Base-by-base conservation (phyloP, 2,113 vertebrate species). In the Paraplagusia blochii region DNA sequence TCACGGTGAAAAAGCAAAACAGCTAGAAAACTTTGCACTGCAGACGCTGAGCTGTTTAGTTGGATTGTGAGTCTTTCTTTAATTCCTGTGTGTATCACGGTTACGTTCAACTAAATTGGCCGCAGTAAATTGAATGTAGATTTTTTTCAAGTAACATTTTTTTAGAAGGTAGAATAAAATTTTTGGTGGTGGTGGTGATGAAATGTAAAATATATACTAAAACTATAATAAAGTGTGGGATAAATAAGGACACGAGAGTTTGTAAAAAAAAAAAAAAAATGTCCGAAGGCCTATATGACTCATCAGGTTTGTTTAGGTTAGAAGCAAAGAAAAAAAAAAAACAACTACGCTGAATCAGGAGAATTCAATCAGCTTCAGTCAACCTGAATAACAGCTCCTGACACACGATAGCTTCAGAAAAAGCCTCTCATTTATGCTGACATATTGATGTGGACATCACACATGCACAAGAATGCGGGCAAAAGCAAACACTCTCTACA, bases 311-410 rank as follows among this genome's bases (percentile, higher is more conserved):
- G 70, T 68, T 85, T 68, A 61, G 63, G 74, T 76, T 47, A 76
- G 72, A 66, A 45, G 59, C 66, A 68, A 51, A 63, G 67, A 74
- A 75, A 66, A 35, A 53, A 63, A 68, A 51, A 63, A 65, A 74
- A 75, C 64, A 35, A 53, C 73, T 61, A 72, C 76, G 71, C 36
- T 68, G 70, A 80, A 63, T 86, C 73, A 66, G 45, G 60, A 74
- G 78, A 80, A 84, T 79, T 75, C 64, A 63, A 69, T 71, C 53
- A 49, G 70, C 66, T 72, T 70, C 77, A 67, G 60, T 83, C 75
- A 66, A 66, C 71, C 69, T 66, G 68, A 81, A 82, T 71, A 80
- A 85, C 39, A 42, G 68, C 7, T 57, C 55, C 64, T 58, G 75
- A 82, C 79, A 78, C 60, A 66, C 75, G 66, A 75, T 59, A 69